Evolutionary conservation across 1,140 invertebrate genomes (phyloP).

Genomic region (Drosophila elegans): DNA sequence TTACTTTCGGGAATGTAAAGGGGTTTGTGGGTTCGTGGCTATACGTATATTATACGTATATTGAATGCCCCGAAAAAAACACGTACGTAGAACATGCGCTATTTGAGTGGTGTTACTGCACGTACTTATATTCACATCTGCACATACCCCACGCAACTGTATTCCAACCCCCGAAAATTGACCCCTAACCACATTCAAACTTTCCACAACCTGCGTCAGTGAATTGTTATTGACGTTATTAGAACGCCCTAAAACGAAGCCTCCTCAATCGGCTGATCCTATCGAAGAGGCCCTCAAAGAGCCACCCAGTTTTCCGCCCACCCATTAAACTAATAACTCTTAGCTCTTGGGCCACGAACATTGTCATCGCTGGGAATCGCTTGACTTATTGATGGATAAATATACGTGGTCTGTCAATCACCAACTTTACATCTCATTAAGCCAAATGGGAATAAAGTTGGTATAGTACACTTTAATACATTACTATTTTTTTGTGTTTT

Average conservation of each 20-base stretch:
- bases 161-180: background rate
- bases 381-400: conserved; percentile 23
- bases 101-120: conserved; percentile 27
- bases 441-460: conserved; percentile 5
- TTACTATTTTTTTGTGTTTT: no score
- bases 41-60: background rate
- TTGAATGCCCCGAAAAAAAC: conserved; percentile 22
- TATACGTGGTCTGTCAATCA: conserved; percentile 18
- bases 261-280: conserved; percentile 3
- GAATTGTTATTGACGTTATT: conserved; percentile 22
- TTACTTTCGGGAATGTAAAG: background rate
- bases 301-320: background rate
- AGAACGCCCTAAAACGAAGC: conserved; percentile 9
- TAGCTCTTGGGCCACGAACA: conserved; percentile 28
- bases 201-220: conserved; percentile 27
- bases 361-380: conserved; percentile 19
- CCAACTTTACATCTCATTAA: background rate
- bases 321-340: conserved; percentile 10
- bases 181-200: conserved; percentile 3
- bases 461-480: background rate
- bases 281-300: conserved; percentile 4
- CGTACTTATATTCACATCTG: conserved; percentile 10
- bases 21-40: no score
- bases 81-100: conserved; percentile 31
- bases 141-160: conserved; percentile 1